Conservation (phyloP, 2,113 vertebrate species). For the Gnathonemus longibarbis region DNA sequence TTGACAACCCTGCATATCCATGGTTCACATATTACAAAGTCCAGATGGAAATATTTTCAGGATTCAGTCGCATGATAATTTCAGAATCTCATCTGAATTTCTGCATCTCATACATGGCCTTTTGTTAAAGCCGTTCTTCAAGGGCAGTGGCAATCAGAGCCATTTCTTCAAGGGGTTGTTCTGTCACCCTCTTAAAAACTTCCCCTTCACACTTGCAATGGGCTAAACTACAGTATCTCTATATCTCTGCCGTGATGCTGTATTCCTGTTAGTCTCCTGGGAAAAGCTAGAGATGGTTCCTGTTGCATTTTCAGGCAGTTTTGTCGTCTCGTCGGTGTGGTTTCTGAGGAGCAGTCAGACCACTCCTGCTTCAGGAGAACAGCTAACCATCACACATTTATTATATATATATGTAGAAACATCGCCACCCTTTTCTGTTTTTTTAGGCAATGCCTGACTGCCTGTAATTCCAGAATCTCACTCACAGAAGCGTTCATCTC, state of each 20-base stretch:
- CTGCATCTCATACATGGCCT: not conserved
- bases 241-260: not conserved
- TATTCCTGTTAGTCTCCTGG: not conserved
- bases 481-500: not conserved
- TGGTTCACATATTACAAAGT: not conserved
- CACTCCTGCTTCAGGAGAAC: not conserved
- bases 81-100: not conserved
- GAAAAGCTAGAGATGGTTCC: not conserved
- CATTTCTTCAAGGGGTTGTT: not conserved
- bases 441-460: not conserved
- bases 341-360: not conserved
- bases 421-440: not conserved
- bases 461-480: not conserved
- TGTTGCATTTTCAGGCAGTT: not conserved
- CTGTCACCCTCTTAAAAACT: not conserved
- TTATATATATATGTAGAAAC: not conserved
- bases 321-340: not conserved
- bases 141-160: not conserved
- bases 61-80: not conserved
- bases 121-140: not conserved
- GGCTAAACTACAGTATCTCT: conserved; percentile 7
- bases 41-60: not conserved
- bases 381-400: not conserved
- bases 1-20: not conserved
- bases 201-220: not conserved